Percentiles rank a stretch among this genome's conserved stretches.
Evolutionary conservation across 2,888 invertebrate species (phyloP).

Genomic region (Dendrolimus houi): DNA sequence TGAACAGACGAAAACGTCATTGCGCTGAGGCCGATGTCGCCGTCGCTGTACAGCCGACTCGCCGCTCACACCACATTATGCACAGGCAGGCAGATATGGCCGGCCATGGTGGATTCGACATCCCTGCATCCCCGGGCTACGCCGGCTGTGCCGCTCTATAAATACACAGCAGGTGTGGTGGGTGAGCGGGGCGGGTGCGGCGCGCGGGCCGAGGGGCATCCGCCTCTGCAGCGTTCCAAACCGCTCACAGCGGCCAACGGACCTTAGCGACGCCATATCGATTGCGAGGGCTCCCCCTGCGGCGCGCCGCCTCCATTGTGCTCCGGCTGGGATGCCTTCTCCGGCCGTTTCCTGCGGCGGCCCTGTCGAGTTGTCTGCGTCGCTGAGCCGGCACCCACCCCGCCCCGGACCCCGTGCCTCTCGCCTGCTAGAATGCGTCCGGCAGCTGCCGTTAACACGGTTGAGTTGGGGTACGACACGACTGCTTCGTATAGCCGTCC

Average conservation of each 20-base stretch:
- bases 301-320: constrained; percentile 71
- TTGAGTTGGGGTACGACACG: constrained; percentile 29
- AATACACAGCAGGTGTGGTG: constrained; percentile 73
- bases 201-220: constrained; percentile 58
- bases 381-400: constrained; percentile 30
- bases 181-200: constrained; percentile 39
- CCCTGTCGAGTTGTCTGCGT: constrained; percentile 51
- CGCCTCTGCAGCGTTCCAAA: constrained; percentile 71
- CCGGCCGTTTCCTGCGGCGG: constrained; percentile 66
- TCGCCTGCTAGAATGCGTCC: constrained; percentile 46
- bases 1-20: constrained; percentile 43
- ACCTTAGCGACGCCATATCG: constrained; percentile 77
- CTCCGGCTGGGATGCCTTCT: constrained; percentile 70
- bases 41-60: constrained; percentile 19
- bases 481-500: constrained; percentile 5
- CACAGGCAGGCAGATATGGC: constrained; percentile 43
- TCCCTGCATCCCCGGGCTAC: constrained; percentile 66
- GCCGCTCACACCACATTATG: constrained; percentile 26
- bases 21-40: constrained; percentile 30
- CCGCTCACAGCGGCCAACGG: constrained; percentile 73
- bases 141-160: constrained; percentile 65
- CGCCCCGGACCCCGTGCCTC: constrained; percentile 31
- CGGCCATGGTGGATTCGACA: constrained; percentile 53
- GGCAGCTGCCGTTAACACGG: constrained; percentile 51
- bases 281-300: constrained; percentile 76